A percentile compares a stretch with the other conserved stretches of the same genome.
Evolutionary conservation across 2,797 vertebrate genomes (phyloP).

Genomic region (Podarcis siculus): DNA sequence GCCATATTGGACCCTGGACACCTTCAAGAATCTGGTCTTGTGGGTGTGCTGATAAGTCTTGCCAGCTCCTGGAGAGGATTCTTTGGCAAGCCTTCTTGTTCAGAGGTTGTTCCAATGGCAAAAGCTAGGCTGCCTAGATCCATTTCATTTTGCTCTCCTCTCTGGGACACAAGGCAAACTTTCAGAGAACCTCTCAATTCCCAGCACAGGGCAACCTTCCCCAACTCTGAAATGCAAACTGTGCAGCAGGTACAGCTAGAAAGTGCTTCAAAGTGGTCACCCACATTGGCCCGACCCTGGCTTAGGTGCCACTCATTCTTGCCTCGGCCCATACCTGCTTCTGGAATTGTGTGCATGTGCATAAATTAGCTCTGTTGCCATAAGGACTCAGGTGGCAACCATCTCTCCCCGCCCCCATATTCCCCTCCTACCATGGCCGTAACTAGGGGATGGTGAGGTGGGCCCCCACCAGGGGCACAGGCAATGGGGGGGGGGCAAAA

Average conservation of each 20-base stretch:
- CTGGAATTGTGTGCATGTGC: no score
- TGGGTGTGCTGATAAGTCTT: neutral
- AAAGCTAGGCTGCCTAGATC: neutral
- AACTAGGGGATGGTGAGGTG: no score
- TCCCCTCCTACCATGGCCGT: no score
- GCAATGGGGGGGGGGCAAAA: no score
- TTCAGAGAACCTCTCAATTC: neutral
- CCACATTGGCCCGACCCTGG: neutral
- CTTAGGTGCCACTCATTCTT: neutral
- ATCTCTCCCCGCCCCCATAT: no score
- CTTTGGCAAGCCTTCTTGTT: neutral
- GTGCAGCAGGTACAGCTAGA: no score
- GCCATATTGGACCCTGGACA: neutral
- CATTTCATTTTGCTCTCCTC: neutral
- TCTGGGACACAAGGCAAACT: neutral
- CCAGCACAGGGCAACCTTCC: neutral
- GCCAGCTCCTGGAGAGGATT: constrained; percentile 8
- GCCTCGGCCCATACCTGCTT: neutral
- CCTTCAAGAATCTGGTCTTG: neutral
- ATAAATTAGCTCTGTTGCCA: no score
- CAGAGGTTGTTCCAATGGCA: neutral
- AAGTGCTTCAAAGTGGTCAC: no score
- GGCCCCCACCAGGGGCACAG: no score
- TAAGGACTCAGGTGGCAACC: no score
- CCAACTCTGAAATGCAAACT: neutral